Conservation (phyloP, 2,113 vertebrate species). For the Aramus guarauna region DNA sequence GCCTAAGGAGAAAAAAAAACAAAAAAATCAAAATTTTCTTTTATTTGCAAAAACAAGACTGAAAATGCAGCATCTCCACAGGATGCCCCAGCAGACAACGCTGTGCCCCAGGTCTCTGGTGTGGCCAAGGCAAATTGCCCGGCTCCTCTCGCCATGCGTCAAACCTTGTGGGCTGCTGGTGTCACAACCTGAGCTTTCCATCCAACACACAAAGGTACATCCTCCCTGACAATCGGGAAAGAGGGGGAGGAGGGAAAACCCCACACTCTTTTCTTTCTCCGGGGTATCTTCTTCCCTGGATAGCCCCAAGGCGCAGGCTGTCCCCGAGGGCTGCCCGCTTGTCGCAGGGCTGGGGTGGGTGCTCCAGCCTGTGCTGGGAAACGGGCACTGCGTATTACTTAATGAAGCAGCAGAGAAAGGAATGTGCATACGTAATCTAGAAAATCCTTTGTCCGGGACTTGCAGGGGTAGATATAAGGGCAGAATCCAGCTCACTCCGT, state of each 20-base stretch:
- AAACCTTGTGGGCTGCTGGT: neutral
- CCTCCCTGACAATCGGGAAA: neutral
- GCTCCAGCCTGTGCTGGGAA: accelerated
- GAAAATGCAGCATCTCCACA: too few relatives aligned
- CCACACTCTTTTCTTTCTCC: neutral
- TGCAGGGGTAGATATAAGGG: neutral
- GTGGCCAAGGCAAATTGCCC: neutral
- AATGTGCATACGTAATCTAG: neutral
- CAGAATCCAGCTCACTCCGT: neutral
- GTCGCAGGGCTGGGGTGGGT: neutral
- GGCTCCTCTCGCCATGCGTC: neutral
- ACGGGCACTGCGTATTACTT: neutral
- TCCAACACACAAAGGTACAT: neutral
- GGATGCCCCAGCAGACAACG: accelerated
- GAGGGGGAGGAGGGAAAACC: accelerated
- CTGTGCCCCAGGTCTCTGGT: accelerated
- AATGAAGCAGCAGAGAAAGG: neutral
- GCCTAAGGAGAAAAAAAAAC: too few relatives aligned
- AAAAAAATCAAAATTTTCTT: neutral
- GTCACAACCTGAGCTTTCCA: neutral
- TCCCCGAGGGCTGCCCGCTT: neutral
- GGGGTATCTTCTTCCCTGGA: neutral
- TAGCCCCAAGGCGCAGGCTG: neutral
- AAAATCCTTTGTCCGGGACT: neutral
- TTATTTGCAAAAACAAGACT: neutral